These are phyloP conservation scores for Eubasilissa splendida DNA, from an alignment of 2,888 invertebrate species.

Conservation along the genomic window DNA sequence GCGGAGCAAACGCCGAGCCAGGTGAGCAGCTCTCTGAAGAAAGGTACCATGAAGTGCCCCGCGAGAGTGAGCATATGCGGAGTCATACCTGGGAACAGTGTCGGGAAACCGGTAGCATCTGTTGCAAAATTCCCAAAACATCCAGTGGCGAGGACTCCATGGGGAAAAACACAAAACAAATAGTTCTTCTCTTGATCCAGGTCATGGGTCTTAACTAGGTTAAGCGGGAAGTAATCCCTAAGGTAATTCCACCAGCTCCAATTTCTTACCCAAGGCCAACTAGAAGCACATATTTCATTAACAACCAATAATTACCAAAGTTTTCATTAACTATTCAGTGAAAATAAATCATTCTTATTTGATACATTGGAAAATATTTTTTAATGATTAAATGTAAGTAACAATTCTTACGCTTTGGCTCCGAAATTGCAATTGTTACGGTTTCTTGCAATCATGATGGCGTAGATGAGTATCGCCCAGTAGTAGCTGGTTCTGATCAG, in stretches of 20 bases:
- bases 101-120: conserved; percentile 71
- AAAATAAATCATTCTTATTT: not conserved
- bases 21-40: conserved; percentile 68
- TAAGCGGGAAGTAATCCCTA: conserved; percentile 89
- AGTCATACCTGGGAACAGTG: conserved; percentile 77
- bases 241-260: conserved; percentile 82
- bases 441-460: conserved; percentile 79
- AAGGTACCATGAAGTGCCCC: conserved; percentile 77
- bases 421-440: conserved; percentile 72
- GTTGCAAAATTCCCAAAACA: conserved; percentile 86
- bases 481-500: conserved; percentile 74
- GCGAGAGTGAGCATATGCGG: conserved; percentile 78
- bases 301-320: conserved; percentile 52
- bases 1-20: conserved; percentile 74
- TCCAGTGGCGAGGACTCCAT: conserved; percentile 89
- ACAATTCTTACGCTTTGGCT: conserved; percentile 63
- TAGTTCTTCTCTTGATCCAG: conserved; percentile 87
- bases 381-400: not conserved
- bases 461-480: conserved; percentile 74
- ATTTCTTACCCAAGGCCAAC: conserved; percentile 76
- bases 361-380: too few relatives aligned
- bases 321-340: too few relatives aligned
- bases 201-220: conserved; percentile 86
- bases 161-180: conserved; percentile 90
- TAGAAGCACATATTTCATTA: conserved; percentile 65